These are phyloP conservation scores for Synanthedon myopaeformis DNA, from an alignment of 2,888 invertebrate genomes.

Conservation along the genomic window DNA sequence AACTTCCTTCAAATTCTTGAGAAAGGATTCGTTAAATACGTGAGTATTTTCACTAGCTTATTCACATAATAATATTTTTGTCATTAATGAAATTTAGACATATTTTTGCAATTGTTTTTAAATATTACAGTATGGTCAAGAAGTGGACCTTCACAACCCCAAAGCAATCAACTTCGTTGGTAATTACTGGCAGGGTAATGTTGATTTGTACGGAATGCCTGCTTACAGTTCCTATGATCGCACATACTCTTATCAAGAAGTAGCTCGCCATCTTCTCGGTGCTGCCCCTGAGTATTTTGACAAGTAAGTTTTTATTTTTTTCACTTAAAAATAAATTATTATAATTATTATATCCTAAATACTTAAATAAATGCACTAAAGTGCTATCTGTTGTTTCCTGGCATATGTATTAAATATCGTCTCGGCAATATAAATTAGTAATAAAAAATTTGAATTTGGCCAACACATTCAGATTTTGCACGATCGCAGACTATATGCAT, in stretches of 20 bases:
- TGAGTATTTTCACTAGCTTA: constrained; percentile 32
- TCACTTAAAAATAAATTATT: background rate
- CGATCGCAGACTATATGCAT: too few relatives aligned
- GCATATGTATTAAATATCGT: too few relatives aligned
- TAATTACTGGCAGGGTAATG: constrained; percentile 69
- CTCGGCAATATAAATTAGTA: background rate
- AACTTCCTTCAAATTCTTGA: constrained; percentile 59
- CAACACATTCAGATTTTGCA: too few relatives aligned
- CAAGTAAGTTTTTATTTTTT: constrained; percentile 22
- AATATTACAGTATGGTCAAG: constrained; percentile 37
- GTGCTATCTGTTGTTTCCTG: background rate
- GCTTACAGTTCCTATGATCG: constrained; percentile 43
- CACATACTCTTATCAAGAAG: constrained; percentile 63
- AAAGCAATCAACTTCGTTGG: constrained; percentile 68
- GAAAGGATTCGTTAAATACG: constrained; percentile 72
- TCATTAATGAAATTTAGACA: background rate
- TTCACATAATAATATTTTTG: background rate
- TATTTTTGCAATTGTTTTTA: background rate
- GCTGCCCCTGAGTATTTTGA: constrained; percentile 28
- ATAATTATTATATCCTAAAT: too few relatives aligned
- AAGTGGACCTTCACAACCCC: constrained; percentile 35
- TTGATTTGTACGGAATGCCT: constrained; percentile 47
- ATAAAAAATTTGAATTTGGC: background rate
- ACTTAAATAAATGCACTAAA: background rate
- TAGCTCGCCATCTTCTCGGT: constrained; percentile 57